Percentiles rank a stretch among this genome's conserved stretches.
Evolutionary conservation across 2,888 invertebrate genomes (phyloP).

Genomic region (Chromoteleia sp.): DNA sequence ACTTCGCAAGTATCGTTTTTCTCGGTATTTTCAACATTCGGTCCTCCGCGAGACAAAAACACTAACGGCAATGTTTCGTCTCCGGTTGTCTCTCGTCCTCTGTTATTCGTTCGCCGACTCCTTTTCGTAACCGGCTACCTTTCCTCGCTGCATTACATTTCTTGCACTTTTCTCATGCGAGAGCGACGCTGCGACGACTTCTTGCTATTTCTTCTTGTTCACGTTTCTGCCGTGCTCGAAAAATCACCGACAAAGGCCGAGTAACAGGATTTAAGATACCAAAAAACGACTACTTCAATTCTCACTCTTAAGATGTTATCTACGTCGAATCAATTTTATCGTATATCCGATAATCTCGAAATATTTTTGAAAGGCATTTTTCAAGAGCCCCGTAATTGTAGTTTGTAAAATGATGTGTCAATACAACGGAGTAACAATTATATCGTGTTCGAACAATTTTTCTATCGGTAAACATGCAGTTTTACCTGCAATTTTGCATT

Average conservation of each 20-base stretch:
- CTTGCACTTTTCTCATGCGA: constrained; percentile 68
- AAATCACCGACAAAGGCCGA: constrained; percentile 82
- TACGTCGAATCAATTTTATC: constrained; percentile 66
- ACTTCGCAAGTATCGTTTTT: no score
- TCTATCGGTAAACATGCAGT: no score
- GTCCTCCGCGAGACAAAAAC: constrained; percentile 59
- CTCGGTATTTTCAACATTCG: constrained; percentile 34
- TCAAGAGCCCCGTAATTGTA: constrained; percentile 20
- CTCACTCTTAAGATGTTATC: constrained; percentile 60
- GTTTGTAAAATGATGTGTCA: constrained; percentile 14
- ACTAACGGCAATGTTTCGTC: constrained; percentile 56
- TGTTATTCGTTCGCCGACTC: constrained; percentile 48
- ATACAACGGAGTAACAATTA: neutral
- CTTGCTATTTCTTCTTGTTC: constrained; percentile 62
- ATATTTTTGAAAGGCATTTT: constrained; percentile 37
- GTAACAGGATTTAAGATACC: constrained; percentile 73
- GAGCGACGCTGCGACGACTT: constrained; percentile 52
- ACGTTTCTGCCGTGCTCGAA: constrained; percentile 74
- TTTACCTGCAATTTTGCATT: no score
- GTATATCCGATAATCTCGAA: constrained; percentile 55
- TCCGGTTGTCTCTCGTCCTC: constrained; percentile 40
- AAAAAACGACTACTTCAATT: constrained; percentile 62
- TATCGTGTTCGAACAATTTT: neutral
- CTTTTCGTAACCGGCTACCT: constrained; percentile 59
- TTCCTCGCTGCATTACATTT: constrained; percentile 61